phyloP scores from a whole-genome alignment of 2,113 vertebrate species.

The Propithecus coquereli region DNA sequence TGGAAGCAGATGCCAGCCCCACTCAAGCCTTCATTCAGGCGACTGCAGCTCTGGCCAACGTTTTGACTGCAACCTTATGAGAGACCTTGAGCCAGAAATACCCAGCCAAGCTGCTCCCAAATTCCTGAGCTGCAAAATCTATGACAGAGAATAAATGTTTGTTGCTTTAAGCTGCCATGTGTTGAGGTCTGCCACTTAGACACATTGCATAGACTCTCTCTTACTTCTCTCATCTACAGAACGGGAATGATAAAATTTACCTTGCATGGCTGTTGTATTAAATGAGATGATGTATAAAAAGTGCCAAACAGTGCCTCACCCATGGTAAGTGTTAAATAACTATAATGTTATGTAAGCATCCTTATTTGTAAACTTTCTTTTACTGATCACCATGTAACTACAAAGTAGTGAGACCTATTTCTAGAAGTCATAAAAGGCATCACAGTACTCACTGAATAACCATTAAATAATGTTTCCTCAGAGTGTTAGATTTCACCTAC shows the following conservation, averaged over 20 bases:
- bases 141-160: neutral
- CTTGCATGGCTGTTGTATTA: neutral
- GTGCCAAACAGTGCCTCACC: neutral
- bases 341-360: neutral
- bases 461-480: neutral
- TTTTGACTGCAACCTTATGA: neutral
- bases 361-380: neutral
- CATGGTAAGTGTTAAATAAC: neutral
- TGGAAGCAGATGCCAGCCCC: neutral
- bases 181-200: neutral
- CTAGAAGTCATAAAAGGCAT: neutral
- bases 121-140: neutral
- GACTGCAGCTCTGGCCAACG: neutral
- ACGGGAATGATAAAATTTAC: neutral
- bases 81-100: neutral
- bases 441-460: neutral
- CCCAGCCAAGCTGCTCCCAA: neutral
- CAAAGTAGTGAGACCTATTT: neutral
- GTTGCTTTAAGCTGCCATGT: neutral
- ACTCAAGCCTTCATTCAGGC: neutral
- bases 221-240: neutral
- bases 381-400: neutral
- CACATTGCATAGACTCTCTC: neutral
- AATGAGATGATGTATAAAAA: neutral
- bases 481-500: neutral